Conservation (phyloP, 2,888 invertebrate species). For the Himalopsyche japonica region DNA sequence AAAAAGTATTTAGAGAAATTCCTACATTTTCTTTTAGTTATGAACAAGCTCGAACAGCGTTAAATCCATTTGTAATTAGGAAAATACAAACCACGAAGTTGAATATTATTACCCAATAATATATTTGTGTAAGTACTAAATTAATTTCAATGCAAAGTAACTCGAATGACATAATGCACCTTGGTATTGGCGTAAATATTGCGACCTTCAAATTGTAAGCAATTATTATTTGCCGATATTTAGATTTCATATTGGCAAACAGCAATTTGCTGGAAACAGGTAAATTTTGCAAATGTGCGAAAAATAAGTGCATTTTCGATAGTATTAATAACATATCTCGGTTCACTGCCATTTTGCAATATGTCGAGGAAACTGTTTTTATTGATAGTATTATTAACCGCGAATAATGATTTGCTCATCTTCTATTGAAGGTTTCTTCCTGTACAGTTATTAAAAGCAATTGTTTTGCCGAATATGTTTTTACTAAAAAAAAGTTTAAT, state of each 20-base stretch:
- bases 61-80: no score
- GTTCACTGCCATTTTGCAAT: not conserved
- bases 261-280: not conserved
- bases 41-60: no score
- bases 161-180: not conserved
- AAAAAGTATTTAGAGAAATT: no score
- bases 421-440: not conserved
- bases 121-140: no score
- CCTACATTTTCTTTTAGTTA: no score
- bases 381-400: not conserved
- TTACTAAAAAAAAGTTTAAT: not conserved
- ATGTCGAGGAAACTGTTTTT: not conserved
- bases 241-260: not conserved
- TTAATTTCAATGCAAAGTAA: not conserved
- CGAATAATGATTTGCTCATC: not conserved
- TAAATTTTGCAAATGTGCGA: not conserved
- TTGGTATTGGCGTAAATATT: not conserved
- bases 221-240: not conserved
- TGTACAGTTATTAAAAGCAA: not conserved
- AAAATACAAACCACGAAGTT: no score
- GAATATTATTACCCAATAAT: no score
- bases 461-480: not conserved
- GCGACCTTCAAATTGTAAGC: not conserved
- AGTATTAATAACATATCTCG: not conserved
- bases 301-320: not conserved